phyloP scores from a whole-genome alignment of 2,888 invertebrate genomes.

The Meandrusa payeni region DNA sequence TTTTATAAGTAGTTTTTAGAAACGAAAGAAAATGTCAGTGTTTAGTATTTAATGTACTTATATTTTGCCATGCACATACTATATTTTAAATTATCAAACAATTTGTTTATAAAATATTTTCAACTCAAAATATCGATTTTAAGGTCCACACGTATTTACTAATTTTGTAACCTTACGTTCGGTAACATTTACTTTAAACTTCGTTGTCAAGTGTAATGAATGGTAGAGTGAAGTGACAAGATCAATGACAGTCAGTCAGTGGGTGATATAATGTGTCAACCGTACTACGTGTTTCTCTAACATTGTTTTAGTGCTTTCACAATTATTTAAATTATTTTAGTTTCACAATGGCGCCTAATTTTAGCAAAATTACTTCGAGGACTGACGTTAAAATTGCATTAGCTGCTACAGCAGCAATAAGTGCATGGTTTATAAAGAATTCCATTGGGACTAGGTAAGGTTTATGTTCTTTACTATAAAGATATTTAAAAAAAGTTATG shows the following conservation, averaged over 20 bases:
- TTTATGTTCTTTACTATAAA: constrained; percentile 17
- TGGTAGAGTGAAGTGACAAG: no score
- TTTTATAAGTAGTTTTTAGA: no score
- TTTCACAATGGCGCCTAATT: constrained; percentile 85
- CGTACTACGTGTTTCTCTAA: constrained; percentile 4
- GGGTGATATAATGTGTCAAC: constrained; percentile 22
- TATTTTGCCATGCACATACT: no score
- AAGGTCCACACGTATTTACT: no score
- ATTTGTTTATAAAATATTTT: no score
- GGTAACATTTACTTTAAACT: no score
- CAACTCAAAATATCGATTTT: no score
- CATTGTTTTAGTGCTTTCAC: constrained; percentile 13
- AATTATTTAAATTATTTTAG: constrained; percentile 24
- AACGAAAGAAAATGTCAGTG: no score
- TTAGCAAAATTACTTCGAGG: constrained; percentile 87
- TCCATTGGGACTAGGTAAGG: constrained; percentile 75
- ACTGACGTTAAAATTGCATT: constrained; percentile 83
- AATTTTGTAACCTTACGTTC: no score
- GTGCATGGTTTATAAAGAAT: constrained; percentile 80
- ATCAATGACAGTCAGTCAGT: neutral
- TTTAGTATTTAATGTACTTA: no score
- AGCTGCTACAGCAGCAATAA: constrained; percentile 82
- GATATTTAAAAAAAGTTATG: no score
- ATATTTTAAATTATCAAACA: no score
- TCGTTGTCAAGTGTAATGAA: neutral